These are phyloP conservation scores for Theocolax elegans DNA, from an alignment of 1,140 invertebrate genomes.

Conservation along the genomic window DNA sequence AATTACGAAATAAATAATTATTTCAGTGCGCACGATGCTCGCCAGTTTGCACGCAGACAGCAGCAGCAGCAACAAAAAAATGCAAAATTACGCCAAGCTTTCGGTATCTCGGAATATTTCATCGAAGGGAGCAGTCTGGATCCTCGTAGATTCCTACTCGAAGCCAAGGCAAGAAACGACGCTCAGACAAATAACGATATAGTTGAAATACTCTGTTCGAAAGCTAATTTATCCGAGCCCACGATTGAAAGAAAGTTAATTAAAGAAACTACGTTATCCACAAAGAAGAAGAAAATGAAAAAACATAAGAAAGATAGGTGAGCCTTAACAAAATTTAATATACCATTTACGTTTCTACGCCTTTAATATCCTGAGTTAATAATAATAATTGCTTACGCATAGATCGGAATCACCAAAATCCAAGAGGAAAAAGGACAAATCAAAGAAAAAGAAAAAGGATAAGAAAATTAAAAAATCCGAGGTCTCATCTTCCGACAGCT, in stretches of 20 bases:
- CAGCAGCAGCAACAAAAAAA: no score
- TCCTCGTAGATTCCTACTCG: no score
- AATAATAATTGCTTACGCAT: not conserved
- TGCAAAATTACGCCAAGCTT: no score
- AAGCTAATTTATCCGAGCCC: not conserved
- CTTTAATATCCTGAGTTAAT: not conserved
- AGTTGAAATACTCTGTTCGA: no score
- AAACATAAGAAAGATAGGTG: slow-evolving; percentile 8
- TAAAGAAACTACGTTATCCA: not conserved
- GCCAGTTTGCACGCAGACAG: no score
- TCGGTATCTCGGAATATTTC: no score
- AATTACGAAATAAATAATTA: no score
- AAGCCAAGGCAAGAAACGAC: no score
- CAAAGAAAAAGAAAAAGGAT: not conserved
- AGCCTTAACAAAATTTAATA: not conserved
- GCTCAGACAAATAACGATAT: no score
- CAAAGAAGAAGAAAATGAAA: not conserved
- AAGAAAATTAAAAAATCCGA: not conserved
- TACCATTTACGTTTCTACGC: not conserved
- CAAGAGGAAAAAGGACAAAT: not conserved
- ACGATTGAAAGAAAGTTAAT: not conserved
- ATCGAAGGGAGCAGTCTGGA: no score
- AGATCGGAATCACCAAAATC: not conserved
- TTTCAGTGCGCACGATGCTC: no score
- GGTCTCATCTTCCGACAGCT: not conserved